phyloP scores from a whole-genome alignment of 2,797 vertebrate genomes.

The Catostomus latipinnis region DNA sequence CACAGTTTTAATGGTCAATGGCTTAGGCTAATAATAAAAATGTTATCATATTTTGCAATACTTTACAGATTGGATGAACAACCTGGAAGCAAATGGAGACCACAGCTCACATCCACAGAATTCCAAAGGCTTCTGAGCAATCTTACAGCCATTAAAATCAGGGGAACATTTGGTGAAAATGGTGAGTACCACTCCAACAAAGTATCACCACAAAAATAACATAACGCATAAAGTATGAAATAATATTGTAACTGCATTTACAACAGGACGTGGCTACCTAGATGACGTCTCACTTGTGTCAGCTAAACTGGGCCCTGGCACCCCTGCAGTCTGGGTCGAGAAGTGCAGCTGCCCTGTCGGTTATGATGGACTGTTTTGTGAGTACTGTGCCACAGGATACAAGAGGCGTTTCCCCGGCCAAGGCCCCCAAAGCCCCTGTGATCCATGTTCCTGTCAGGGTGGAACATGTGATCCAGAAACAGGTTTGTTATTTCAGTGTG shows the following conservation, averaged over 20 bases:
- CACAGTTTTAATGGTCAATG: background rate
- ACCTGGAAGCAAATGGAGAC: constrained; percentile 83
- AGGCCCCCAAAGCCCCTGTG: constrained; percentile 82
- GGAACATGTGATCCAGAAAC: constrained; percentile 89
- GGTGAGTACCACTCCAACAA: constrained; percentile 73
- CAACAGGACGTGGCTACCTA: constrained; percentile 88
- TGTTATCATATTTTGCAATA: background rate
- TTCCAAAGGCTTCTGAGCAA: constrained; percentile 89
- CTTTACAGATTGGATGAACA: constrained; percentile 84
- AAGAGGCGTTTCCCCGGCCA: constrained; percentile 69
- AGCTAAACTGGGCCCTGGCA: constrained; percentile 71
- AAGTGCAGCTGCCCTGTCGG: constrained; percentile 82
- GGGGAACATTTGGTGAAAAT: constrained; percentile 88
- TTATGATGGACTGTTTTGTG: constrained; percentile 85
- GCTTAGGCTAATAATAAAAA: background rate
- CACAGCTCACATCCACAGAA: constrained; percentile 81
- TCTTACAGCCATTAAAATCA: constrained; percentile 88
- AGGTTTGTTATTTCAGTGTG: constrained; percentile 66
- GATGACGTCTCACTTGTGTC: constrained; percentile 85
- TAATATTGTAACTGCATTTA: background rate
- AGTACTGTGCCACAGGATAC: constrained; percentile 85
- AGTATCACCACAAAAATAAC: background rate
- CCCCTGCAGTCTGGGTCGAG: constrained; percentile 86
- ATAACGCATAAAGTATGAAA: no score
- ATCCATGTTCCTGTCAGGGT: constrained; percentile 84